Evolutionary conservation across 2,797 vertebrate species (phyloP).

Genomic region (Mormyrops boulengeri): DNA sequence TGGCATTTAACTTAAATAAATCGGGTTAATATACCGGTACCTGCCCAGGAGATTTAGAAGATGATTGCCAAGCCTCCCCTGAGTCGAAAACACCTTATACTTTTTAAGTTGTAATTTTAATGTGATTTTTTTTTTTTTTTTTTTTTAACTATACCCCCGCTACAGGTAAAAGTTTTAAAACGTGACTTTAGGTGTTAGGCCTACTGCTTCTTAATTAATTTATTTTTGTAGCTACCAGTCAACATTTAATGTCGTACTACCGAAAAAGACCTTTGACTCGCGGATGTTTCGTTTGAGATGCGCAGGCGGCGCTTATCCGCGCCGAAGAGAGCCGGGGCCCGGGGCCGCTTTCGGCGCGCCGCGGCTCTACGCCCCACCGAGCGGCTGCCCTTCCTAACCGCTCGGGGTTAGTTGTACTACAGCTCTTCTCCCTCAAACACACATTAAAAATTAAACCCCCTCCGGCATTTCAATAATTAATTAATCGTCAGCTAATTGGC

Average conservation of each 20-base stretch:
- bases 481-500: slow-evolving; percentile 69
- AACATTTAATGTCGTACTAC: neutral
- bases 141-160: neutral
- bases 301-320: neutral
- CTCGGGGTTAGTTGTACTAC: slow-evolving; percentile 59
- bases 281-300: neutral
- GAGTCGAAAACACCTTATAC: neutral
- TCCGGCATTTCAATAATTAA: slow-evolving; percentile 65
- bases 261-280: neutral
- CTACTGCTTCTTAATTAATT: neutral
- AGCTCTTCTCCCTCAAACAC: slow-evolving; percentile 58
- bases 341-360: neutral
- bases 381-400: slow-evolving; percentile 39
- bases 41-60: neutral
- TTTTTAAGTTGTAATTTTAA: neutral
- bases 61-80: neutral
- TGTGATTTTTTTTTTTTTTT: neutral
- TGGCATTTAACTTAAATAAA: neutral
- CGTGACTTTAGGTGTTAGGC: neutral
- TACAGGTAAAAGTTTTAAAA: neutral
- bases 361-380: slow-evolving; percentile 17
- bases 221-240: neutral
- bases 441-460: slow-evolving; percentile 62
- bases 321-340: neutral
- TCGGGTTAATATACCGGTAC: neutral